Base-by-base conservation (phyloP, 2,113 vertebrate species). In the Dermatemys mawii region DNA sequence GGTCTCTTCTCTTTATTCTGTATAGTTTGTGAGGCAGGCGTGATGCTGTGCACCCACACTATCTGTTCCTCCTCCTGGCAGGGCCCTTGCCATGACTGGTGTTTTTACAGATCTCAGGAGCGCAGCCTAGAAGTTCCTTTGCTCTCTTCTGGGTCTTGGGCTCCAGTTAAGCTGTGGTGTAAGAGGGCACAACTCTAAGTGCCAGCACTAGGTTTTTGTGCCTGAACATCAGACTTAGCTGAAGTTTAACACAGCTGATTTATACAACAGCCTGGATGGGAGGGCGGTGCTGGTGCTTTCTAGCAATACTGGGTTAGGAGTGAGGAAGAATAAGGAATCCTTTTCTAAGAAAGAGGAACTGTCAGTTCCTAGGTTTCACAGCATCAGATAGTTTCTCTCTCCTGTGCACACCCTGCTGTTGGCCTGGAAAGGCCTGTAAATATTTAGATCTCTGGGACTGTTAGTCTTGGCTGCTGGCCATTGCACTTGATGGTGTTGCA, bases 371-470 rank as follows among this genome's bases (percentile, higher is more conserved):
- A 2, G 90, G 24, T 88, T 90, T 94, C 94, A 81, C 87, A 0
- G 0, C 12, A 85, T 93, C 95, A 87, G 90, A 93, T 89, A 89
- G 89, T 57, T 95, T 90, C 95, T 78, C 57, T 41, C 54, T n/a
- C 12, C 2, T 2, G 1, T 95, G 88, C 92, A 88, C 78, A 88
- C 46, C 83, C 87, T 3, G 6, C 85, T 0, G 48, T 89, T 92
- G 93, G 90, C 89, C 44, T 0, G 0, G 81, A 53, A 24, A 78
- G 53, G 81, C 73, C 92, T 93, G 87, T 24, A 87, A 92, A 81
- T 90, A 76, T 95, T 96, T 94, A 91, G 92, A 70, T 78, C 93
- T 83, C 81, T 82, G 76, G 82, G 87, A 89, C 82, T 96, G 90
- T 92, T 96, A 84, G 75, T 53, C 92, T 96, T 96, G 96, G 94